Evolutionary conservation across 1,140 invertebrate genomes (phyloP), one percentile per base, ranked within the genome.

Genomic region (Aphaenogaster rudis): DNA sequence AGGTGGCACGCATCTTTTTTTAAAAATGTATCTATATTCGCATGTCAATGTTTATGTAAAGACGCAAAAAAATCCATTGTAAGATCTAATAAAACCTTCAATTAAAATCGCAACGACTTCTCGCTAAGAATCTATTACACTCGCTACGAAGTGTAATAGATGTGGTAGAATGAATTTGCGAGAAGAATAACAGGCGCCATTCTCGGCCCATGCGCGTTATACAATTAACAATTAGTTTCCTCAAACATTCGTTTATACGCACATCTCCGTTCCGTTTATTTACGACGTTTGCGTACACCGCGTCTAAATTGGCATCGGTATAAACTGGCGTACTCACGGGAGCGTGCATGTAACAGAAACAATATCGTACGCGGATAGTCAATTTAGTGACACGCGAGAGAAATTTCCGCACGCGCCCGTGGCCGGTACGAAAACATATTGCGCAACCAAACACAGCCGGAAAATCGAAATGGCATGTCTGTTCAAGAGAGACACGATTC

Each of bases 351-450:
- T 17, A 61, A 54, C 39, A 39, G 33, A 52, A 66, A 72, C 50
- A 72, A 81, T 82, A 61, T 61, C 33, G 21, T 21, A 71, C 69
- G 54, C n/a, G 52, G 42, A 17, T 36, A 2, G 21, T 33, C 39
- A 74, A 74, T 48, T 48, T 57, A 67, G 28, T 36, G 9, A 72
- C 45, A 64, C 15, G 48, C 9, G 48, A 74, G 52, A 63, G 21
- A 74, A 57, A 81, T 77, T 63, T 39, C 74, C 78, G 61, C 33
- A 67, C 11, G 48, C 39, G 42, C 28, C 13, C 61, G 33, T 42
- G 21, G 36, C 17, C 3, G 59, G 5, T 7, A 21, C 59, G 9
- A 90, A 89, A 90, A 89, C 78, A 84, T 72, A 48, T 90, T 90
- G 85, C 85, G 72, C 13, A 90, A 90, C 7, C 0, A n/a, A 9